Percentiles rank a stretch among this genome's conserved stretches.
Evolutionary conservation across 2,888 invertebrate species (phyloP).

Genomic region (Shargacucullia verbasci): DNA sequence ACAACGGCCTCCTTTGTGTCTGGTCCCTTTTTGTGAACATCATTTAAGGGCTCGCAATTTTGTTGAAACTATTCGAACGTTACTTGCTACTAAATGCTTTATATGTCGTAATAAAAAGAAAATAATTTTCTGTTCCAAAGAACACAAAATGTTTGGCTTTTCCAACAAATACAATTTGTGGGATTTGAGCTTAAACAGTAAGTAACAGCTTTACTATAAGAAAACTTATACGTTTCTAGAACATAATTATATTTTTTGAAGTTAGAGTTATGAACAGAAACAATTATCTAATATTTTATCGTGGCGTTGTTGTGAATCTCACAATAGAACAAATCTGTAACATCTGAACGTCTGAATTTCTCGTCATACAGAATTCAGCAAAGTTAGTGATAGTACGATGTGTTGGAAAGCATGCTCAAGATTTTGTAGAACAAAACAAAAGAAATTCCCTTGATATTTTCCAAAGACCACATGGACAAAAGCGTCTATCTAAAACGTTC

Average conservation of each 20-base stretch:
- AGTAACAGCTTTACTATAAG: conserved; percentile 2
- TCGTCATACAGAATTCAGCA: neutral
- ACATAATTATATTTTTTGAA: no score
- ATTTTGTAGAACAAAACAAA: conserved; percentile 21
- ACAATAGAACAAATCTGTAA: no score
- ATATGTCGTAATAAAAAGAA: conserved; percentile 25
- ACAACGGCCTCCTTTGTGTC: conserved; percentile 63
- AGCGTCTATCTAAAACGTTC: conserved; percentile 59
- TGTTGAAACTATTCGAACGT: conserved; percentile 53
- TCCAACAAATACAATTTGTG: conserved; percentile 18
- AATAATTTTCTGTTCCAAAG: conserved; percentile 25
- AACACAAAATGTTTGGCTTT: conserved; percentile 24
- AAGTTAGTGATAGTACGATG: conserved; percentile 8
- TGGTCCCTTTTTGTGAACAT: conserved; percentile 55
- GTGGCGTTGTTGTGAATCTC: no score
- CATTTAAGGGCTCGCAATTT: conserved; percentile 53
- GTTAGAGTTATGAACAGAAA: no score
- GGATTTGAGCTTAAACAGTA: conserved; percentile 7
- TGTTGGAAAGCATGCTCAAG: neutral
- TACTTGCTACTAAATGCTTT: conserved; percentile 31
- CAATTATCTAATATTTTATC: no score
- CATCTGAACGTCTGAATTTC: neutral
- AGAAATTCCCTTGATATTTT: conserved; percentile 34
- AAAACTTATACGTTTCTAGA: no score
- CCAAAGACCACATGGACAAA: conserved; percentile 44